phyloP scores from a whole-genome alignment of 64 coral and sea anemone genomes.

The Hydrozoanthus tunicans region DNA sequence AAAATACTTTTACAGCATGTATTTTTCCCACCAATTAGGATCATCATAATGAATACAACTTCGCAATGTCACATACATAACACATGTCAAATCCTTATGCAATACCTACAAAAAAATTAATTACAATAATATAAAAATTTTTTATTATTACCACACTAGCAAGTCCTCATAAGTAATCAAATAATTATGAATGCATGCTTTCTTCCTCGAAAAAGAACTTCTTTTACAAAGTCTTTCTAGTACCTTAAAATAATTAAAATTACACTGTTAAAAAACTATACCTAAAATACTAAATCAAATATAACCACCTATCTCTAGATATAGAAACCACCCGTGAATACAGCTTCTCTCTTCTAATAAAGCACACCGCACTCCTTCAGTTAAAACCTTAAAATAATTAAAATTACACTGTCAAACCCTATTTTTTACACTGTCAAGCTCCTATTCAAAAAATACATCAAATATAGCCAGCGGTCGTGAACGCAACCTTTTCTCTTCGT shows the following conservation, averaged over 20 bases:
- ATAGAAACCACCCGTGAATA: constrained; percentile 33
- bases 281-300: background rate
- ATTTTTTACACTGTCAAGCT: background rate
- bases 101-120: constrained; percentile 1
- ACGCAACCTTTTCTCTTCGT: constrained; percentile 32
- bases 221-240: too few relatives aligned
- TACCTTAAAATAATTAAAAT: background rate
- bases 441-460: constrained; percentile 32
- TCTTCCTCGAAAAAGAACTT: constrained; percentile 1
- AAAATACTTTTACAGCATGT: too few relatives aligned
- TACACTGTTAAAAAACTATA: constrained; percentile 29
- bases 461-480: constrained; percentile 27
- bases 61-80: constrained; percentile 11
- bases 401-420: too few relatives aligned
- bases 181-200: constrained; percentile 6
- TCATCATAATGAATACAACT: background rate
- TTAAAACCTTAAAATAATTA: background rate
- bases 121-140: constrained; percentile 12
- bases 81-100: constrained; percentile 3
- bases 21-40: too few relatives aligned
- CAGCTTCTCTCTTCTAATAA: constrained; percentile 50
- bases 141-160: constrained; percentile 16
- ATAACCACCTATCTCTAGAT: constrained; percentile 12
- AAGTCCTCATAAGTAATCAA: constrained; percentile 8
- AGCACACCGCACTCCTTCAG: constrained; percentile 35